A percentile compares a stretch with the other conserved stretches of the same genome.
Evolutionary conservation across 2,797 vertebrate genomes (phyloP).

Genomic region (Arremon aurantiirostris): DNA sequence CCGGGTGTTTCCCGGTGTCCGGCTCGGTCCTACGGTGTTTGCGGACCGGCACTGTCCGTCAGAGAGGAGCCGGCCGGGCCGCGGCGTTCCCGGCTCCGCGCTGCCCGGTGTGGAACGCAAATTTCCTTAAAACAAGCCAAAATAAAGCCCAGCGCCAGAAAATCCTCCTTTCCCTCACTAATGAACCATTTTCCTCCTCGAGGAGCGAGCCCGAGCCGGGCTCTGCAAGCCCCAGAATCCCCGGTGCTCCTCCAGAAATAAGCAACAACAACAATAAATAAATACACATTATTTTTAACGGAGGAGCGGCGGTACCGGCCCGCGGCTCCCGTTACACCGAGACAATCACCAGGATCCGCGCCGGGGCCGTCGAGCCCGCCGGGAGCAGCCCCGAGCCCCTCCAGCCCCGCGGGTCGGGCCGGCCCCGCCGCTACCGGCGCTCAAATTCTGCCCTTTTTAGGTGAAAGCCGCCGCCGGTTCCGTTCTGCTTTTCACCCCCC

Average conservation of each 20-base stretch:
- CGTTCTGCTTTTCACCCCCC: neutral
- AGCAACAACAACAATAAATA: neutral
- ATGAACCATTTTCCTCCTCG: fast-evolving
- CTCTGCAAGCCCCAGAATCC: neutral
- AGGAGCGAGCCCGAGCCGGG: neutral
- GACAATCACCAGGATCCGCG: too few species aligned
- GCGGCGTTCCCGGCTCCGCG: neutral
- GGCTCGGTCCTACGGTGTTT: neutral
- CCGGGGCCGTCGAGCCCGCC: neutral
- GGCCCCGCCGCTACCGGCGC: neutral
- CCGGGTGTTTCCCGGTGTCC: neutral
- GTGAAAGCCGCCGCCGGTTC: neutral
- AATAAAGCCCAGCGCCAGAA: neutral
- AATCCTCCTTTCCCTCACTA: fast-evolving
- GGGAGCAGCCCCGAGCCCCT: neutral
- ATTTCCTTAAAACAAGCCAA: neutral
- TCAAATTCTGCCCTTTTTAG: conserved; percentile 25
- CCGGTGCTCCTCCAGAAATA: neutral
- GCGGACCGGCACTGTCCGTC: neutral
- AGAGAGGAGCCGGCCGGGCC: neutral
- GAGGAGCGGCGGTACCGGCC: neutral
- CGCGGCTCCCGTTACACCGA: neutral
- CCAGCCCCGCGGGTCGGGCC: neutral
- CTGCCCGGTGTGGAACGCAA: neutral
- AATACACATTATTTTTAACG: fast-evolving